Evolutionary conservation across 2,797 vertebrate species (phyloP).

Genomic region (Chromis chromis): DNA sequence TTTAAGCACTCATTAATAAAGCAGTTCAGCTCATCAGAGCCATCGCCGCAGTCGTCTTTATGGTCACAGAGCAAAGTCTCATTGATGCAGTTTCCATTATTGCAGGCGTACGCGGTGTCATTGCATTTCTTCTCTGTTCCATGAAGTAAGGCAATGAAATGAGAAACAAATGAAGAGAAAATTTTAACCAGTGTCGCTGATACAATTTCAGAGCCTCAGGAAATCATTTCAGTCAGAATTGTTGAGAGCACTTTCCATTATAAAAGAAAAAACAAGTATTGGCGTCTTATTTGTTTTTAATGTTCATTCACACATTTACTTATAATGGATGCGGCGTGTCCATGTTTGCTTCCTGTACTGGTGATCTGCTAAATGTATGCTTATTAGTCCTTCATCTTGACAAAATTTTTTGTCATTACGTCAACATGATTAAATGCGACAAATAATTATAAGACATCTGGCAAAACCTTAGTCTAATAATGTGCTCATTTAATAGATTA

Average conservation of each 20-base stretch:
- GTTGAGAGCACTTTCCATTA: neutral
- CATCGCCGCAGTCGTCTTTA: slow-evolving; percentile 92
- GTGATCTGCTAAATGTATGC: neutral
- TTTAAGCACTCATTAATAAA: slow-evolving; percentile 96
- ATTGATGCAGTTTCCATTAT: slow-evolving; percentile 90
- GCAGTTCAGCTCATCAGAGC: slow-evolving; percentile 95
- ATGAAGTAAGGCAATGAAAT: slow-evolving; percentile 20
- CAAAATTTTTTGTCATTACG: neutral
- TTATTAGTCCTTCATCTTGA: neutral
- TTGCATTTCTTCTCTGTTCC: slow-evolving; percentile 94
- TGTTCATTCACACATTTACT: neutral
- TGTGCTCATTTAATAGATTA: neutral
- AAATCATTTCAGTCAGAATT: slow-evolving; percentile 6
- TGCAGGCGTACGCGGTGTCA: slow-evolving; percentile 90
- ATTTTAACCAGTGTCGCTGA: neutral
- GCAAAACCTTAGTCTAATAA: neutral
- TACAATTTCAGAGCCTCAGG: slow-evolving; percentile 16
- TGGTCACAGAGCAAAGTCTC: slow-evolving; percentile 92
- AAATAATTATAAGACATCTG: neutral
- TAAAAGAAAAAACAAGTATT: neutral
- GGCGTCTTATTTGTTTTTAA: slow-evolving; percentile 1
- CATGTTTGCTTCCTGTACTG: neutral
- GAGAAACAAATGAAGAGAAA: slow-evolving; percentile 19
- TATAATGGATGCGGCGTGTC: neutral
- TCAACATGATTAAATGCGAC: neutral